These are phyloP conservation scores for Nomada fucata DNA, from an alignment of 2,888 invertebrate genomes.

Conservation along the genomic window DNA sequence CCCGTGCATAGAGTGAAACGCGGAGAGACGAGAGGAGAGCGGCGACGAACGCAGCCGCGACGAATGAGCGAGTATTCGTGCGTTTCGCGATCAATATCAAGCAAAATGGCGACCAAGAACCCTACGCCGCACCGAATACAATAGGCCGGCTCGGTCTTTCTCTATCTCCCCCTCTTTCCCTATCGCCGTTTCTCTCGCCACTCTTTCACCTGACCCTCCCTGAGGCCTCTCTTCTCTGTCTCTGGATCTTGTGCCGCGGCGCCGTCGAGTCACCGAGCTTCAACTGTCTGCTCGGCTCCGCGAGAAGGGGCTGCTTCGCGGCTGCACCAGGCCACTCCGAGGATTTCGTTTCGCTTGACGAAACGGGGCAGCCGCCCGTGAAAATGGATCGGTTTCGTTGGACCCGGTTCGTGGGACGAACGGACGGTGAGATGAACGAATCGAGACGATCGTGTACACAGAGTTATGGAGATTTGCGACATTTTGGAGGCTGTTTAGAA, in stretches of 20 bases:
- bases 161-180: conserved; percentile 39
- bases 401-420: too few species aligned
- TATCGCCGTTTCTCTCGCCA: conserved; percentile 38
- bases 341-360: not conserved
- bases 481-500: too few species aligned
- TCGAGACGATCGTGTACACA: too few species aligned
- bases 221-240: conserved; percentile 53
- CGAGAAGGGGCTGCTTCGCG: conserved; percentile 6
- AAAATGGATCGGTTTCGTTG: not conserved
- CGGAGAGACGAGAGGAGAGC: conserved; percentile 64
- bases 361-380: not conserved
- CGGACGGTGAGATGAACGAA: too few species aligned
- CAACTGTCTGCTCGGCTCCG: conserved; percentile 28
- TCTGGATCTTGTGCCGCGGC: conserved; percentile 55
- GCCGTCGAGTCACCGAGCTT: conserved; percentile 51
- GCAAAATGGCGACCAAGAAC: conserved; percentile 84
- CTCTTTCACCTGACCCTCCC: conserved; percentile 38
- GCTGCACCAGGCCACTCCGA: conserved; percentile 7
- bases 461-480: too few species aligned
- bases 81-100: conserved; percentile 84
- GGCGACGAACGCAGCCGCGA: conserved; percentile 63
- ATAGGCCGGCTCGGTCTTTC: conserved; percentile 75
- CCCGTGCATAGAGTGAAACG: conserved; percentile 25
- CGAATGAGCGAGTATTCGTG: conserved; percentile 78
- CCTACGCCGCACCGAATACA: conserved; percentile 81